Percentiles rank a stretch among this genome's conserved stretches.
These are phyloP conservation scores for Crocodylus rhombifer DNA, from an alignment of 2,797 vertebrate species.

Conservation along the genomic window DNA sequence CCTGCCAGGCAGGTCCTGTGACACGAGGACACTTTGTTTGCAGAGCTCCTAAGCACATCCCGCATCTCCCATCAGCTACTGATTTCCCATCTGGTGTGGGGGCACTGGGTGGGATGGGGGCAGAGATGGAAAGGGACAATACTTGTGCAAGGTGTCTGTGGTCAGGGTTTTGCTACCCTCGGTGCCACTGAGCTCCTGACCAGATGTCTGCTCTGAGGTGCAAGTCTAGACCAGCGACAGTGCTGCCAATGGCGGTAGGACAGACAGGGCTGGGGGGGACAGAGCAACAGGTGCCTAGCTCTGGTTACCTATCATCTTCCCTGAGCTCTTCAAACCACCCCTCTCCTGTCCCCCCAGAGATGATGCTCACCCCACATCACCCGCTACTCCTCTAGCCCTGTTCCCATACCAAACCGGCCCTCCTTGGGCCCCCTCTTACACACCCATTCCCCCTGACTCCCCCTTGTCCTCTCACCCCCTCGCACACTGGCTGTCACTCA, in stretches of 20 bases:
- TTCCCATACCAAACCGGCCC: too few relatives aligned
- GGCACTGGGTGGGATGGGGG: background rate
- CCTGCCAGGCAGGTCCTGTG: background rate
- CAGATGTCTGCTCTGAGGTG: accelerated
- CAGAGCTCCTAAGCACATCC: background rate
- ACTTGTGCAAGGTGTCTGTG: accelerated
- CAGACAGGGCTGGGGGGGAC: accelerated
- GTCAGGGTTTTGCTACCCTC: background rate
- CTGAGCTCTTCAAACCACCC: background rate
- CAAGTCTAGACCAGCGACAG: background rate
- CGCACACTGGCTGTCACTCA: accelerated
- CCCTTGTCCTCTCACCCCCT: background rate
- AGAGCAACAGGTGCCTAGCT: background rate
- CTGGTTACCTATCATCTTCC: background rate
- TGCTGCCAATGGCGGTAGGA: background rate
- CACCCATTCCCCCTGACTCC: background rate
- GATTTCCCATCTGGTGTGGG: background rate
- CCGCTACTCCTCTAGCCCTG: background rate
- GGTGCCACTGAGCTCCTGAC: background rate
- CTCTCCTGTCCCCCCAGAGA: background rate
- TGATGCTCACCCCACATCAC: too few relatives aligned
- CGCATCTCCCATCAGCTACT: background rate
- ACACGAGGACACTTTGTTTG: background rate
- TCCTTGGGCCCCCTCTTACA: background rate
- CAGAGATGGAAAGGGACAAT: background rate